These are phyloP conservation scores for Betta splendens DNA, from an alignment of 2,797 vertebrate species.

Conservation along the genomic window DNA sequence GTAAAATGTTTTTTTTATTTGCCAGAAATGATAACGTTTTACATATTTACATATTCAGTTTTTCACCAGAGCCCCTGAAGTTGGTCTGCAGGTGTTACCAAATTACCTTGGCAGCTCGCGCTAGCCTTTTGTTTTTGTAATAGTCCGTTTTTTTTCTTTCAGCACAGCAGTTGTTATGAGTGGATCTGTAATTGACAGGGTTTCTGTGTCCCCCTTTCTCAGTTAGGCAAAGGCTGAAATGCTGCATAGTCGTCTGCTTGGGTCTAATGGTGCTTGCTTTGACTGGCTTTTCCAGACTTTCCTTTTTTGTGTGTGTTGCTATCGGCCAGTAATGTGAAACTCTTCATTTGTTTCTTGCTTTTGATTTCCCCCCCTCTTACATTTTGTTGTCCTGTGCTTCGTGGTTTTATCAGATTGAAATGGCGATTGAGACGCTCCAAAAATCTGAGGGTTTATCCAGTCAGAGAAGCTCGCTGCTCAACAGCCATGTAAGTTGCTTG, in stretches of 20 bases:
- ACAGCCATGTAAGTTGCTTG: slow-evolving; percentile 98
- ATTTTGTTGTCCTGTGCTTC: slow-evolving; percentile 85
- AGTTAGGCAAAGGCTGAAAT: neutral
- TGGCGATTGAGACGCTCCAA: slow-evolving; percentile 99
- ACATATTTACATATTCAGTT: neutral
- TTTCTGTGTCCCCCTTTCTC: neutral
- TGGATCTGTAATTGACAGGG: slow-evolving; percentile 12
- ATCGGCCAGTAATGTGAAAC: slow-evolving; percentile 56
- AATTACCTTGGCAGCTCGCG: slow-evolving; percentile 15
- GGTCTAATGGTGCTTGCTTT: slow-evolving; percentile 76
- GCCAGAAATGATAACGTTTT: neutral
- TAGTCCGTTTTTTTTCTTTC: slow-evolving; percentile 1
- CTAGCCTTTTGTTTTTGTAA: slow-evolving; percentile 9
- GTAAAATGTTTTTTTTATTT: neutral
- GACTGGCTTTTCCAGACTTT: slow-evolving; percentile 55
- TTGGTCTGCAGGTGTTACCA: slow-evolving; percentile 9
- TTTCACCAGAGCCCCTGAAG: neutral
- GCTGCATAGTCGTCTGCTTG: slow-evolving; percentile 56
- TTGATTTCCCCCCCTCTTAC: slow-evolving; percentile 81
- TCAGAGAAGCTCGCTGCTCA: slow-evolving; percentile 99
- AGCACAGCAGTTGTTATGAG: slow-evolving; percentile 9
- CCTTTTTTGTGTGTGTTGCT: slow-evolving; percentile 61
- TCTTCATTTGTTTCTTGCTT: slow-evolving; percentile 81
- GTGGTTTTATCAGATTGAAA: slow-evolving; percentile 97
- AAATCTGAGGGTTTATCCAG: slow-evolving; percentile 98